A percentile compares a stretch with the other conserved stretches of the same genome.
Conservation (phyloP, 2,113 vertebrate genomes). For the Gila orcuttii region DNA sequence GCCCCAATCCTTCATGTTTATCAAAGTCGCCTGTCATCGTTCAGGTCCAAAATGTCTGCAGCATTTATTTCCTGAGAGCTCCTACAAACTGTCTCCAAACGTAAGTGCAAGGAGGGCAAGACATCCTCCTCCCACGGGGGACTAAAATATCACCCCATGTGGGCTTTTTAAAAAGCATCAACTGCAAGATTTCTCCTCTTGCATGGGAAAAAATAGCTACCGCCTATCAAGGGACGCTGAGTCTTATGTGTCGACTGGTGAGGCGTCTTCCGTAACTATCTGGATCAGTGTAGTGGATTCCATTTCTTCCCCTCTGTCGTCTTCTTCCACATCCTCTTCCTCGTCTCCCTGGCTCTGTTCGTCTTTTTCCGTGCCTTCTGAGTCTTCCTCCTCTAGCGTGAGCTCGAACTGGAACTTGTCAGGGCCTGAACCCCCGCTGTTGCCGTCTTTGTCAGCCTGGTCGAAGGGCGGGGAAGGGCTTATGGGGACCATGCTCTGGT, state of each 20-base stretch:
- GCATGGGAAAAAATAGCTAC: slow-evolving; percentile 64
- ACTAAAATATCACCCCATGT: slow-evolving; percentile 73
- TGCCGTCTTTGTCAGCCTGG: slow-evolving; percentile 85
- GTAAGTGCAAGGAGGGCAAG: slow-evolving; percentile 81
- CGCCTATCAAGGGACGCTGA: slow-evolving; percentile 35
- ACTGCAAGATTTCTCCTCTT: slow-evolving; percentile 73
- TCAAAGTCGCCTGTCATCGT: slow-evolving; percentile 63
- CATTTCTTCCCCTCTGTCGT: slow-evolving; percentile 73
- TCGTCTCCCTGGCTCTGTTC: slow-evolving; percentile 79
- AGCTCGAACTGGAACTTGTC: slow-evolving; percentile 99
- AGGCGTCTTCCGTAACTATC: slow-evolving; percentile 87
- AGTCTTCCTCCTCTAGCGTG: slow-evolving; percentile 94
- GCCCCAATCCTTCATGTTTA: slow-evolving; percentile 75
- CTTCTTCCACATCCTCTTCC: slow-evolving; percentile 82
- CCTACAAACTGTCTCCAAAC: slow-evolving; percentile 83
- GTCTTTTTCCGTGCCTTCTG: slow-evolving; percentile 89
- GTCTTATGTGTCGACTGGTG: slow-evolving; percentile 91
- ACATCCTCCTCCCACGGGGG: slow-evolving; percentile 72
- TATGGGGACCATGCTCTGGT: slow-evolving; percentile 99
- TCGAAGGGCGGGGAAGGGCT: slow-evolving; percentile 95
- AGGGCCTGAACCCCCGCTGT: slow-evolving; percentile 77
- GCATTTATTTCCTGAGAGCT: slow-evolving; percentile 91
- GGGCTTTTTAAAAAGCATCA: slow-evolving; percentile 78
- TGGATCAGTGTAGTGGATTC: slow-evolving; percentile 77
- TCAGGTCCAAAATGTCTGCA: slow-evolving; percentile 77